These are phyloP conservation scores for Aegithalos caudatus DNA, from an alignment of 2,113 vertebrate species.

Conservation along the genomic window DNA sequence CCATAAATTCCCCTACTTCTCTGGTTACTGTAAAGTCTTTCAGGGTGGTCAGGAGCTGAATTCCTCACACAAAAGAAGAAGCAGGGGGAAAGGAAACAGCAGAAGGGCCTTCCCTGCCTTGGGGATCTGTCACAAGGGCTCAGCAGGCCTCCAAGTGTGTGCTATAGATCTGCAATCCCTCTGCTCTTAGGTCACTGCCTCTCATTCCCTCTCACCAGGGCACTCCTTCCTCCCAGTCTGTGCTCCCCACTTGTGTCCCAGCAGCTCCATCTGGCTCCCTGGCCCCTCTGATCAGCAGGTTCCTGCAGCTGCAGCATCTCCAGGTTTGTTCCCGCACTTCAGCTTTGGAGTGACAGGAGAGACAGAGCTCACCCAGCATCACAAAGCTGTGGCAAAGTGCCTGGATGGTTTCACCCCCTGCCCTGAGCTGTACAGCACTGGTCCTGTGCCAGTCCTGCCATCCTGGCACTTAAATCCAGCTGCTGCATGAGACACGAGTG, in stretches of 20 bases:
- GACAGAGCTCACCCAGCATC: background rate
- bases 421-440: background rate
- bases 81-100: background rate
- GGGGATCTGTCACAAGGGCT: background rate
- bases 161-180: background rate
- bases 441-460: background rate
- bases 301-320: background rate
- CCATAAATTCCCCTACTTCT: slow-evolving; percentile 43
- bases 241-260: background rate
- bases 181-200: background rate
- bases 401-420: background rate
- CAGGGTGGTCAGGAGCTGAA: slow-evolving; percentile 22
- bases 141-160: rapidly evolving
- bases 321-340: background rate
- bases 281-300: background rate
- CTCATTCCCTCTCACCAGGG: background rate
- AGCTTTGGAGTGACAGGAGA: background rate
- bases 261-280: background rate
- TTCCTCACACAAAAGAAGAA: background rate
- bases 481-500: background rate
- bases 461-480: background rate
- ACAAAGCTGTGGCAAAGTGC: background rate
- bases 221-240: background rate
- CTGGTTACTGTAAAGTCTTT: slow-evolving; percentile 36
- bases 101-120: background rate